A percentile compares a stretch with the other conserved stretches of the same genome.
phyloP scores from a whole-genome alignment of 2,113 vertebrate species.

The Calonectris borealis region DNA sequence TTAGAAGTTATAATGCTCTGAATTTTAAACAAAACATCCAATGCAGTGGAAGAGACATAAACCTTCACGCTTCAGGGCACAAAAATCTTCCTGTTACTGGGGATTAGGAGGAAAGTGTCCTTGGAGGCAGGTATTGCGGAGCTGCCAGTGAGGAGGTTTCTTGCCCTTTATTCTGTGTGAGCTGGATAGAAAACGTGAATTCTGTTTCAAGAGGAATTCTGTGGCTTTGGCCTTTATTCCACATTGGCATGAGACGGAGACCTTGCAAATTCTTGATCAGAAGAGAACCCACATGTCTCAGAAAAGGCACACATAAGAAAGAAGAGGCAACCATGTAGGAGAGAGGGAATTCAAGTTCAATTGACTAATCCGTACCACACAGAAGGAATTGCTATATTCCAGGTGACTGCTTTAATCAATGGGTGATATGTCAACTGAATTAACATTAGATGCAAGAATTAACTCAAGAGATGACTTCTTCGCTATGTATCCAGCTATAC shows the following conservation, averaged over 20 bases:
- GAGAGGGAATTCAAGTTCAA: background rate
- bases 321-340: background rate
- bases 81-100: background rate
- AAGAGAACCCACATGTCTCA: background rate
- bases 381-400: background rate
- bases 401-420: background rate
- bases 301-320: background rate
- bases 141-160: background rate
- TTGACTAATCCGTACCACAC: no score
- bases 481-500: background rate
- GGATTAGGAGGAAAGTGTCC: background rate
- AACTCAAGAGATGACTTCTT: background rate
- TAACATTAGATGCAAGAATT: background rate
- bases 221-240: background rate
- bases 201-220: background rate
- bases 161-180: background rate
- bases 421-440: background rate
- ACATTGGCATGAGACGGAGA: background rate
- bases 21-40: conserved; percentile 6
- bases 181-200: background rate
- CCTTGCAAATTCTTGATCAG: background rate
- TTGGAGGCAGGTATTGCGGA: background rate
- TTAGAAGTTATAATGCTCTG: background rate
- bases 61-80: background rate
- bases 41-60: background rate